Evolutionary conservation across 2,797 vertebrate genomes (phyloP), one percentile per base, ranked within the genome.

Genomic region (Holocentrus rufus): DNA sequence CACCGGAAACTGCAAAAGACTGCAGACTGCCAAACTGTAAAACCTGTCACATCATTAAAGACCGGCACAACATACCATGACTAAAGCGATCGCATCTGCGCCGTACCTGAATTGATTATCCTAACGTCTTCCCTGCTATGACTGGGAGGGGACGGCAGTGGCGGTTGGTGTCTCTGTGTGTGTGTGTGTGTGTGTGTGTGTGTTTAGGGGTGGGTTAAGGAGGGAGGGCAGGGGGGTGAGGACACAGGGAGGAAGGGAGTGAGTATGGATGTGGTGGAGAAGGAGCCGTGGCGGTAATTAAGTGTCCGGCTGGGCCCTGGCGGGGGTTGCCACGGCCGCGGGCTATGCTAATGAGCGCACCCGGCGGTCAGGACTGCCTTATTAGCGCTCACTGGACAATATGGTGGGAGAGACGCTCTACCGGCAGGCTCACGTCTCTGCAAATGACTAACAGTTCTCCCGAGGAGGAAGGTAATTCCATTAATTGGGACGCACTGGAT

Each of bases 281-380:
- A 90, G 84, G 80, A 90, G 86, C 89, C 62, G 61, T 72, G 70
- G 76, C 74, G 52, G 90, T 94, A 95, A 95, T 94, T 93, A 94
- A 94, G 92, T 93, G 92, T 93, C 91, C 92, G 80, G 89, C 88
- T 89, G 85, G 87, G 88, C 86, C 79, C 89, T 91, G 80, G 87
- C 74, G 81, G 90, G 88, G 88, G 88, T 88, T 92, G 89, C 92
- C 89, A 89, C 81, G 69, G 92, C 93, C 90, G 86, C 88, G 25
- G 92, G 92, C 93, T 83, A 95, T 94, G 93, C 92, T 94, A 95
- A 95, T 94, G 92, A 95, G 91, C 80, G 79, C 55, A 77, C 86
- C 90, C 89, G 77, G 83, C 73, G 88, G 93, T 92, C 92, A 92
- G 88, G 85, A 68, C 85, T 87, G 85, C 90, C 91, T 94, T 93